Percentiles rank a stretch among this genome's conserved stretches.
Conservation (phyloP, 35 echinoderm and acorn worm genomes). For the Apostichopus parvimensis region DNA sequence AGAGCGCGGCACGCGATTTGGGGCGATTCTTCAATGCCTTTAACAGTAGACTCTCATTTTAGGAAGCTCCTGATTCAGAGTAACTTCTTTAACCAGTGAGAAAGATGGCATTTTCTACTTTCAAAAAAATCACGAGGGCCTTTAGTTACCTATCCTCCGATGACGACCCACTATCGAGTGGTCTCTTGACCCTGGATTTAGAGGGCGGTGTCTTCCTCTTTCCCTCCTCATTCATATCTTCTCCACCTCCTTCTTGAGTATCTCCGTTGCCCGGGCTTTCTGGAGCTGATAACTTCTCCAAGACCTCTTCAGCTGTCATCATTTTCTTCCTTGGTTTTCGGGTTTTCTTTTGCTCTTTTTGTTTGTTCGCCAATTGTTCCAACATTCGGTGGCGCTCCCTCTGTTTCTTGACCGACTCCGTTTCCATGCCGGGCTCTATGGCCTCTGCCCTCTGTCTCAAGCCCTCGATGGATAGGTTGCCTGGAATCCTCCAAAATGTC, state of each 20-base stretch:
- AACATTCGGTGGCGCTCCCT: constrained; percentile 67
- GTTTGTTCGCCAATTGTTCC: constrained; percentile 79
- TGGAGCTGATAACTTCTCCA: constrained; percentile 19
- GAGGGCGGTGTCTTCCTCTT: constrained; percentile 19
- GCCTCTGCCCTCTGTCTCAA: constrained; percentile 72
- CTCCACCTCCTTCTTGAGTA: constrained; percentile 26
- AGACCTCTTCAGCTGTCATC: constrained; percentile 2
- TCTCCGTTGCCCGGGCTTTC: constrained; percentile 22
- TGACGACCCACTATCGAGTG: constrained; percentile 65
- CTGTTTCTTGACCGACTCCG: constrained; percentile 36
- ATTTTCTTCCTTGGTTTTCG: constrained; percentile 48
- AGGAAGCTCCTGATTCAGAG: too few species aligned
- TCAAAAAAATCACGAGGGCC: neutral
- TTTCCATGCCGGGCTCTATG: constrained; percentile 77
- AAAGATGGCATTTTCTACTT: too few species aligned
- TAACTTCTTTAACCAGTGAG: too few species aligned
- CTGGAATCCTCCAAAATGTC: constrained; percentile 94
- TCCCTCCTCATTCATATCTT: neutral
- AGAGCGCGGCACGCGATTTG: too few species aligned
- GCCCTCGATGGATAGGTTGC: constrained; percentile 43
- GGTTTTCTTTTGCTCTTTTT: constrained; percentile 63
- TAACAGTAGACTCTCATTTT: too few species aligned
- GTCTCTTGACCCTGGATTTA: constrained; percentile 69
- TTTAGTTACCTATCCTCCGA: constrained; percentile 63
- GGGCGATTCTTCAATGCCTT: too few species aligned